Evolutionary conservation across 2,113 vertebrate genomes (phyloP).

Genomic region (Megaceryle torquata): DNA sequence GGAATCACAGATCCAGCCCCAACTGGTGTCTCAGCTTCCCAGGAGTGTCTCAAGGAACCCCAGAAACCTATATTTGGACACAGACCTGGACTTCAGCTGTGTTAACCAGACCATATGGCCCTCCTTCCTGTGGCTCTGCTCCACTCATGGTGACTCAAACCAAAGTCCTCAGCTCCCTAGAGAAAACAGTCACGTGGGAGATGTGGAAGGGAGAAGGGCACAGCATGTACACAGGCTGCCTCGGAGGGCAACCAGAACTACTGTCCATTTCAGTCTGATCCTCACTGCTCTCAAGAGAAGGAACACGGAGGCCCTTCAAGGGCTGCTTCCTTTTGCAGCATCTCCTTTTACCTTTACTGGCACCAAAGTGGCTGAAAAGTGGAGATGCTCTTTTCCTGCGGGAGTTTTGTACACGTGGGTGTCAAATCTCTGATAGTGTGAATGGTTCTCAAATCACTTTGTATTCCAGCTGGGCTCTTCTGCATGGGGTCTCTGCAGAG

Average conservation of each 20-base stretch:
- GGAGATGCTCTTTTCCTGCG: background rate
- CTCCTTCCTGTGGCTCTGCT: background rate
- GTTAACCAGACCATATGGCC: background rate
- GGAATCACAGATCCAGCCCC: background rate
- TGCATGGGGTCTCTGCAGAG: background rate
- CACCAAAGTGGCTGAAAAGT: fast-evolving
- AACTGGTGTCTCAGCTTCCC: background rate
- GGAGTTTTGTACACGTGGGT: background rate
- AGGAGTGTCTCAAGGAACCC: background rate
- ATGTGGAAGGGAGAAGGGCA: background rate
- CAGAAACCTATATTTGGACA: background rate
- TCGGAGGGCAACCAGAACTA: background rate
- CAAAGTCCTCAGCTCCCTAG: background rate
- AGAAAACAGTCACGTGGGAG: fast-evolving
- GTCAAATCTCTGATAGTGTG: background rate
- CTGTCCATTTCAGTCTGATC: background rate
- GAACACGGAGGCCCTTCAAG: background rate
- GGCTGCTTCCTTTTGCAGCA: background rate
- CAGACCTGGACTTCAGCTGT: background rate
- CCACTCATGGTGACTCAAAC: background rate
- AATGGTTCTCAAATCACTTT: background rate
- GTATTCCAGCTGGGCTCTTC: background rate
- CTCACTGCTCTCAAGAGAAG: background rate
- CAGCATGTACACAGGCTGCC: background rate
- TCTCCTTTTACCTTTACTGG: background rate